Base-by-base conservation (phyloP, 2,888 invertebrate genomes). In the Drosophila seclusa region DNA sequence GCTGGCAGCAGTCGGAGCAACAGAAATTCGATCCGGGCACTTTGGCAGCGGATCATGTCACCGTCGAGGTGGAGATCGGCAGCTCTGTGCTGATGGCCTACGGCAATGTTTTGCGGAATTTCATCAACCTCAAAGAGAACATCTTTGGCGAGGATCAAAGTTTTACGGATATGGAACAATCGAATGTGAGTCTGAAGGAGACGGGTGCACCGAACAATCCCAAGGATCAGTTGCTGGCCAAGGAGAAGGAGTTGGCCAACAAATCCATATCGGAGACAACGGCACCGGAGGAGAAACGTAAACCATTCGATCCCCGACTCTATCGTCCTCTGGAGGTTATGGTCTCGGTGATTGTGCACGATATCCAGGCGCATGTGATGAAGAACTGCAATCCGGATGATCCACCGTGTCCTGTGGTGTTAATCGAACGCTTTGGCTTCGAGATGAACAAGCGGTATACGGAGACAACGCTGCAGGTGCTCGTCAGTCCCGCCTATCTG, bases 61-160 rank as follows among this genome's bases (percentile, higher is more conserved):
- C 96, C 71, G 95, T 99, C 0, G 99, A 99, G 89, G 94, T 99
- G 31, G 98, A 99, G 94, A 97, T 99, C 38, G 98, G 98, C 0
- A 98, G 99, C 0, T 99, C 99, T 0, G 96, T 98, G 36, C 93
- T 99, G 8, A 95, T 97, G 84, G 95, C 99, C 0, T 99, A 98
- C 91, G 99, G 99, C 4, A 96, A 98, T 24, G 96, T 99, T 10
- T 94, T 99, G 38, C 95, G 97, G 64, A 97, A 97, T 91, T 97
- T 99, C 87, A 95, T 98, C 90, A 96, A 97, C 93, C 94, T 98
- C 49, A 96, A 98, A 94, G 99, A 99, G 94, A 99, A 99, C 91
- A 98, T 99, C 80, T 98, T 99, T 92, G 99, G 99, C 0, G 98
- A 98, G 93, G 97, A 98, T 94, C 99, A 99, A 93, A 95, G 95